Conservation (phyloP, 2,888 invertebrate genomes). For the Embidobia sp. region DNA sequence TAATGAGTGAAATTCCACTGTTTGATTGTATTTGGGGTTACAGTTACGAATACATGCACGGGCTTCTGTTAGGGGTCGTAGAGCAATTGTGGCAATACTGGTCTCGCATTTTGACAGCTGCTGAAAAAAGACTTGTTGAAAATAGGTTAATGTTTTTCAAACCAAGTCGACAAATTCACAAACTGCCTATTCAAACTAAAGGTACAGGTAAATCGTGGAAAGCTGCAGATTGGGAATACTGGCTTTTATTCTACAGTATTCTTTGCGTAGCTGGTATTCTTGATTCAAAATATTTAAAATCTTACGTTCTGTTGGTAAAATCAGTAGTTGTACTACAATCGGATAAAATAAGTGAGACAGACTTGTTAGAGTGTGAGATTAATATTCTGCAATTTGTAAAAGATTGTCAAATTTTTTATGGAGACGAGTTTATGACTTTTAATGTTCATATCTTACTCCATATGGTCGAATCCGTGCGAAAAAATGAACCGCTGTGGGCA, state of each 20-base stretch:
- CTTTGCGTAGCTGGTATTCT: slow-evolving; percentile 39
- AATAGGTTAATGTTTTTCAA: no score
- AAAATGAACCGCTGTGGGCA: slow-evolving; percentile 8
- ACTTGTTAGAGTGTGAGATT: slow-evolving; percentile 29
- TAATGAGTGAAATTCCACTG: slow-evolving; percentile 1
- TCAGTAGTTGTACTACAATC: slow-evolving; percentile 15
- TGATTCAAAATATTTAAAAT: slow-evolving; percentile 15
- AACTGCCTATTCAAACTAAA: no score
- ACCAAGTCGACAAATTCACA: no score
- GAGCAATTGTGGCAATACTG: slow-evolving; percentile 35
- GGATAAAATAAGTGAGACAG: slow-evolving; percentile 19
- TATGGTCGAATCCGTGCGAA: neutral
- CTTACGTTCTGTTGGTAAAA: slow-evolving; percentile 27
- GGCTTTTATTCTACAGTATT: slow-evolving; percentile 53
- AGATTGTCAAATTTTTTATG: slow-evolving; percentile 25
- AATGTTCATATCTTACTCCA: slow-evolving; percentile 24
- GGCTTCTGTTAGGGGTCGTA: slow-evolving; percentile 23
- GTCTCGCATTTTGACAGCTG: neutral
- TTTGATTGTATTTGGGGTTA: slow-evolving; percentile 58
- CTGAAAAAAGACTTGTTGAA: no score
- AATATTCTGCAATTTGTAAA: slow-evolving; percentile 15
- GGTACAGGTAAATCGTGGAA: no score
- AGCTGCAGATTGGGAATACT: slow-evolving; percentile 55
- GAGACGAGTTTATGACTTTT: slow-evolving; percentile 23
- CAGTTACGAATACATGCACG: slow-evolving; percentile 46